Evolutionary conservation across 2,888 invertebrate species (phyloP).

Genomic region (Drosophila niveifrons): DNA sequence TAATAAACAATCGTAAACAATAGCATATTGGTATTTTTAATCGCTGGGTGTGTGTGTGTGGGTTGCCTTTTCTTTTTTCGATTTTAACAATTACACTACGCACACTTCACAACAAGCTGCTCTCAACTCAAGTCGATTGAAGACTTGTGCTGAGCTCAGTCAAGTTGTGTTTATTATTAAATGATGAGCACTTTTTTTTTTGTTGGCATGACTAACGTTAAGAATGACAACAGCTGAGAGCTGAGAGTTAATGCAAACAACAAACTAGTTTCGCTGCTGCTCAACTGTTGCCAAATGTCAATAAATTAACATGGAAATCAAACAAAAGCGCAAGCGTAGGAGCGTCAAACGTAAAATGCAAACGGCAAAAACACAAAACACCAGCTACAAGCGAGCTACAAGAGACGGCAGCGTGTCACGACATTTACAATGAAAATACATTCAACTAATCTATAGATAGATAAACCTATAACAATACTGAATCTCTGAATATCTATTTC

Average conservation of each 20-base stretch:
- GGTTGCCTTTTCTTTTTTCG: constrained; percentile 47
- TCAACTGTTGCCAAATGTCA: constrained; percentile 77
- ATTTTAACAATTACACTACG: constrained; percentile 39
- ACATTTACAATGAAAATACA: neutral
- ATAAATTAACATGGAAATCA: constrained; percentile 71
- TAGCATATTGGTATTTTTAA: constrained; percentile 36
- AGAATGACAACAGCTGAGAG: constrained; percentile 68
- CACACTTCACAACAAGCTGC: constrained; percentile 18
- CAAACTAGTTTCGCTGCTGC: constrained; percentile 62
- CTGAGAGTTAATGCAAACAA: constrained; percentile 42
- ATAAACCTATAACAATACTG: no score
- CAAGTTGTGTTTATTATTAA: constrained; percentile 57
- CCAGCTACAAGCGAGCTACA: constrained; percentile 20
- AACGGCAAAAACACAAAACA: constrained; percentile 28
- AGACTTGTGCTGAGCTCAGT: constrained; percentile 15
- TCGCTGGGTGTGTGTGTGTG: constrained; percentile 41
- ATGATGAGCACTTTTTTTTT: constrained; percentile 55
- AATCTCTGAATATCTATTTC: no score
- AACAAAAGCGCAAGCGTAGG: constrained; percentile 69
- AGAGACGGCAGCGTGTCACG: constrained; percentile 27
- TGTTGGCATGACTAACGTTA: constrained; percentile 60
- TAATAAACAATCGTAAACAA: constrained; percentile 36
- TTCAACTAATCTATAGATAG: no score
- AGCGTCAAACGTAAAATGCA: constrained; percentile 52
- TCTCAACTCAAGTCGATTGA: constrained; percentile 13